These are phyloP conservation scores for Baryphthengus martii DNA, from an alignment of 2,113 vertebrate genomes.

Conservation along the genomic window DNA sequence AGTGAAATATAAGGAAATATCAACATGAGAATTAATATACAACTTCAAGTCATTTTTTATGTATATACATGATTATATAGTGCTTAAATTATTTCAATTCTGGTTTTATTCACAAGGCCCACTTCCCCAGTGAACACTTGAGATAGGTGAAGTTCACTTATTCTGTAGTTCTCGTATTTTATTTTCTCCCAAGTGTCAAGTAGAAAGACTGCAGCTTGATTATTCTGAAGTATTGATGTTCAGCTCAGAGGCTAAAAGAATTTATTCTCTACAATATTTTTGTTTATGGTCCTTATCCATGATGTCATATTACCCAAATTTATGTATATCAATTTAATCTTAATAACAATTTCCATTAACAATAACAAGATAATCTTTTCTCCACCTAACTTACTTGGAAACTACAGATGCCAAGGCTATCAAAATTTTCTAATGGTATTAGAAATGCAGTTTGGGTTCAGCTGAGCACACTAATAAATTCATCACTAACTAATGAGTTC, in stretches of 20 bases:
- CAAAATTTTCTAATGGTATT: not conserved
- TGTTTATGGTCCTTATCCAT: not conserved
- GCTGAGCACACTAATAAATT: not conserved
- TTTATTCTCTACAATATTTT: rapidly evolving
- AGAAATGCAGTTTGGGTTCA: not conserved
- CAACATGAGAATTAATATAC: not conserved
- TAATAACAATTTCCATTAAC: not conserved
- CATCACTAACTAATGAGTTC: not conserved
- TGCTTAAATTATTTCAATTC: not conserved
- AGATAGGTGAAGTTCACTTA: not conserved
- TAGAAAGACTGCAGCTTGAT: not conserved
- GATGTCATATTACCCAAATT: not conserved
- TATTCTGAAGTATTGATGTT: not conserved
- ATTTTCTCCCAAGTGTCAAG: not conserved
- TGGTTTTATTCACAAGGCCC: not conserved
- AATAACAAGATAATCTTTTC: too few species aligned
- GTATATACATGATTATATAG: not conserved
- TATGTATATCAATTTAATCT: not conserved
- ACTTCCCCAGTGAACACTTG: not conserved
- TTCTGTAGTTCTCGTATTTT: not conserved
- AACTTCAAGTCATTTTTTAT: not conserved
- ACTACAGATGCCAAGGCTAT: not conserved
- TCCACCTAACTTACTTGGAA: not conserved
- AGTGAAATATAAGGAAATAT: not conserved
- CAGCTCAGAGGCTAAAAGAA: not conserved